Conservation (phyloP, 2,113 vertebrate species). For the Leuciscus idus region DNA sequence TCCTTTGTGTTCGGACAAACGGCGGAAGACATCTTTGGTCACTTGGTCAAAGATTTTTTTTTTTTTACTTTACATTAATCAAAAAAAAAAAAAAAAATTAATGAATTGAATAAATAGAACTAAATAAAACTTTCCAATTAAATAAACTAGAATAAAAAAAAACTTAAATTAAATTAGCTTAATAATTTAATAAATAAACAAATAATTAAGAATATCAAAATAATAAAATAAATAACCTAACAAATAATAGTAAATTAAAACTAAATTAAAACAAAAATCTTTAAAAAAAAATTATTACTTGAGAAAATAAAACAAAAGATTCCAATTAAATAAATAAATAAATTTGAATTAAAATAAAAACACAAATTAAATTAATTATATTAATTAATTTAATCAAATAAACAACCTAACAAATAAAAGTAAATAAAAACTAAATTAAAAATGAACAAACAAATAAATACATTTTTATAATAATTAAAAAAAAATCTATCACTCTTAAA, state of each 20-base stretch:
- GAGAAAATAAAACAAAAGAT: no score
- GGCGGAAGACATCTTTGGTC: neutral
- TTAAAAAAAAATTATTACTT: neutral
- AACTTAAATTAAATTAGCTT: neutral
- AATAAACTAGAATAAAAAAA: neutral
- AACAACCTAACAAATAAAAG: neutral
- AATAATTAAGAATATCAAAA: neutral
- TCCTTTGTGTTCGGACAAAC: neutral
- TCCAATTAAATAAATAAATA: neutral
- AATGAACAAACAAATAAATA: neutral
- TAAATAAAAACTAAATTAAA: neutral
- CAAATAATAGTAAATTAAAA: neutral
- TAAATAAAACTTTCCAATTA: neutral
- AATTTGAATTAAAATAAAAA: neutral
- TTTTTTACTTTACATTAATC: no score
- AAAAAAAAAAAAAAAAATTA: no score
- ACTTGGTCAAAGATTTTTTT: neutral
- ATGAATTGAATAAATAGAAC: neutral
- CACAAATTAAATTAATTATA: neutral
- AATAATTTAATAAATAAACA: neutral
- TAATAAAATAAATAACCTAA: neutral
- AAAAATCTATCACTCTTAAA: neutral
- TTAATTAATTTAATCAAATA: neutral
- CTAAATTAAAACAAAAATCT: neutral
- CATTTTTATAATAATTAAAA: neutral